These are phyloP conservation scores for Botia almorhae DNA, from an alignment of 2,797 vertebrate species.

Conservation along the genomic window DNA sequence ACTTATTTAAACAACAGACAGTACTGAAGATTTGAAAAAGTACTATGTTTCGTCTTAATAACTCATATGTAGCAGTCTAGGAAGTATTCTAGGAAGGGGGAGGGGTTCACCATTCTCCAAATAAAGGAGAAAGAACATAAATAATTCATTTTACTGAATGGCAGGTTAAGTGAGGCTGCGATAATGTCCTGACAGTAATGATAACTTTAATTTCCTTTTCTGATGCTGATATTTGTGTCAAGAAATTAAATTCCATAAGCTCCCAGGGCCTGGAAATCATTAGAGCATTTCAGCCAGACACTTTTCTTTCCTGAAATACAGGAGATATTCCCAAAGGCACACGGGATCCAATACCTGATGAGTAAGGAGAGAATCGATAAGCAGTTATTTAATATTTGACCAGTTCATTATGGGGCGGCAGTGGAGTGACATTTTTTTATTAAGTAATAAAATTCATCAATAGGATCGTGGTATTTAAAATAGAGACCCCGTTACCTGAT, in stretches of 20 bases:
- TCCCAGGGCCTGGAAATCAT: constrained; percentile 73
- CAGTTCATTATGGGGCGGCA: constrained; percentile 8
- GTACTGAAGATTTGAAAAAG: constrained; percentile 34
- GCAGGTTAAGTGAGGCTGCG: constrained; percentile 83
- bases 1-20: constrained; percentile 30
- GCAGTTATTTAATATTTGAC: constrained; percentile 34
- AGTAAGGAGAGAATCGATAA: constrained; percentile 42
- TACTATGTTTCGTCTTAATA: constrained; percentile 25
- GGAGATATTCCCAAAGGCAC: constrained; percentile 39
- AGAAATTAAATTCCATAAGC: constrained; percentile 82
- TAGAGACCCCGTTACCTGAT: not conserved
- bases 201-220: constrained; percentile 85
- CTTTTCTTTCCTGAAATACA: constrained; percentile 40
- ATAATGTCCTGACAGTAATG: constrained; percentile 81
- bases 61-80: constrained; percentile 43
- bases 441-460: constrained; percentile 1
- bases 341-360: constrained; percentile 17
- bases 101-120: constrained; percentile 26
- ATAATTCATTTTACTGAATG: constrained; percentile 81
- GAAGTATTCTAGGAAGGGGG: constrained; percentile 38
- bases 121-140: constrained; percentile 66
- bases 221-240: constrained; percentile 82
- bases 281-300: constrained; percentile 63
- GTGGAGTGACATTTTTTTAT: not conserved
- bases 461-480: constrained; percentile 5